A percentile compares a stretch with the other conserved stretches of the same genome.
Evolutionary conservation across 37 sponge, comb jelly and placozoan species (phyloP).

Genomic region (Theonella swinhoei): DNA sequence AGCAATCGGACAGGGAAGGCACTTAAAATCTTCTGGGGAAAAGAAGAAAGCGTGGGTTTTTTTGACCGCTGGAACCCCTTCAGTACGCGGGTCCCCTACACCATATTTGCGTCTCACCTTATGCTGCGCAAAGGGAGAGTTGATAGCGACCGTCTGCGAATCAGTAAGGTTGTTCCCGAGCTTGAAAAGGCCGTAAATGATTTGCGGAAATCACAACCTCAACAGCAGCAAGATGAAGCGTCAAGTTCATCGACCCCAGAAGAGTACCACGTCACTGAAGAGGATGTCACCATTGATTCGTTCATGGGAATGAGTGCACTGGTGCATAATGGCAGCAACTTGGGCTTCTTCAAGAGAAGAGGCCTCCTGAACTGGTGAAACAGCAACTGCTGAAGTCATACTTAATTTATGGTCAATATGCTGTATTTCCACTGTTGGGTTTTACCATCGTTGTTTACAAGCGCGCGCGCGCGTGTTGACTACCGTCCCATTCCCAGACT

Average conservation of each 20-base stretch:
- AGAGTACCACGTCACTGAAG: constrained; percentile 39
- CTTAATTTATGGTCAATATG: not conserved
- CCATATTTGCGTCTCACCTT: constrained; percentile 65
- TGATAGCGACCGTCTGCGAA: constrained; percentile 7
- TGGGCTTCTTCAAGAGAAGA: constrained; percentile 75
- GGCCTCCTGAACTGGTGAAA: constrained; percentile 67
- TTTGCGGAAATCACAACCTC: not conserved
- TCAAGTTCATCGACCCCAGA: not conserved
- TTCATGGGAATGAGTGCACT: constrained; percentile 50
- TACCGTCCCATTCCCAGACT: too few relatives aligned
- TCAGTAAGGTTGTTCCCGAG: constrained; percentile 23
- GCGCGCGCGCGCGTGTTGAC: too few relatives aligned
- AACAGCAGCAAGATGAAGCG: not conserved
- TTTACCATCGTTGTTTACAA: too few relatives aligned
- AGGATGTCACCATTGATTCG: constrained; percentile 30
- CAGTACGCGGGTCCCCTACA: constrained; percentile 29
- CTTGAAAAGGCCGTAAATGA: constrained; percentile 54
- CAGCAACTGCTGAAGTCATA: not conserved
- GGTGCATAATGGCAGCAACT: constrained; percentile 69
- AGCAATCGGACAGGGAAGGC: constrained; percentile 59
- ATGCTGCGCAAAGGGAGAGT: constrained; percentile 34
- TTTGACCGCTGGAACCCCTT: constrained; percentile 76
- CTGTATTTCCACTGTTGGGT: not conserved
- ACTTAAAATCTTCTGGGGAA: constrained; percentile 57
- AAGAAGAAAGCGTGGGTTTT: constrained; percentile 39